phyloP scores from a whole-genome alignment of 2,888 invertebrate genomes.

The Rutpela maculata region DNA sequence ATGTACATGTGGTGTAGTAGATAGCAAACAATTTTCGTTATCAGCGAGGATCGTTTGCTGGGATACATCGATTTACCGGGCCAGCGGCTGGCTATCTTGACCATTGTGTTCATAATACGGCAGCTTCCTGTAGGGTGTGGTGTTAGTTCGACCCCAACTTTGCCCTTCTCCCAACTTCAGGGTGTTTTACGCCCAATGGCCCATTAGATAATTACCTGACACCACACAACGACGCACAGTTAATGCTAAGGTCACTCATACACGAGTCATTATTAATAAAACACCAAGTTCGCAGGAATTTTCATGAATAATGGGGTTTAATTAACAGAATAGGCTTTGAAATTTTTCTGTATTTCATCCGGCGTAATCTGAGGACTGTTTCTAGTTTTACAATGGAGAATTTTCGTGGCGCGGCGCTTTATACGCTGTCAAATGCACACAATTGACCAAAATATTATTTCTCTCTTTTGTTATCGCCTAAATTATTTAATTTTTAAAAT shows the following conservation, averaged over 20 bases:
- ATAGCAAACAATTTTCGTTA: conserved; percentile 51
- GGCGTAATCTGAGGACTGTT: not conserved
- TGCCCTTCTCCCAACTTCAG: conserved; percentile 36
- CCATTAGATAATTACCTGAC: conserved; percentile 60
- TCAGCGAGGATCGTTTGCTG: conserved; percentile 52
- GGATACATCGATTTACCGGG: conserved; percentile 55
- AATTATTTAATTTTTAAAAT: too few species aligned
- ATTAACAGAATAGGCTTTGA: conserved; percentile 4
- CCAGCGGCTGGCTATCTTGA: conserved; percentile 53
- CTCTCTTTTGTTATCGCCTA: too few species aligned
- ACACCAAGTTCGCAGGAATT: not conserved
- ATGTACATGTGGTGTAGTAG: conserved; percentile 22
- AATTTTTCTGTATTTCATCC: not conserved
- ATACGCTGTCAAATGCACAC: too few species aligned
- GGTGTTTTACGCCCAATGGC: conserved; percentile 57
- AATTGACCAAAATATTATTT: too few species aligned
- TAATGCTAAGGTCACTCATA: conserved; percentile 44
- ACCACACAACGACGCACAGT: conserved; percentile 47
- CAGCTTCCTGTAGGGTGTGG: conserved; percentile 54
- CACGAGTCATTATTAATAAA: conserved; percentile 39
- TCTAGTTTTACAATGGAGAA: not conserved
- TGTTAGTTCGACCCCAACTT: conserved; percentile 23
- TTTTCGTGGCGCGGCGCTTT: not conserved
- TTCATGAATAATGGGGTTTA: conserved; percentile 23
- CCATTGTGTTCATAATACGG: conserved; percentile 58